These are phyloP conservation scores for Aphis craccivora DNA, from an alignment of 1,140 invertebrate genomes.

Conservation along the genomic window DNA sequence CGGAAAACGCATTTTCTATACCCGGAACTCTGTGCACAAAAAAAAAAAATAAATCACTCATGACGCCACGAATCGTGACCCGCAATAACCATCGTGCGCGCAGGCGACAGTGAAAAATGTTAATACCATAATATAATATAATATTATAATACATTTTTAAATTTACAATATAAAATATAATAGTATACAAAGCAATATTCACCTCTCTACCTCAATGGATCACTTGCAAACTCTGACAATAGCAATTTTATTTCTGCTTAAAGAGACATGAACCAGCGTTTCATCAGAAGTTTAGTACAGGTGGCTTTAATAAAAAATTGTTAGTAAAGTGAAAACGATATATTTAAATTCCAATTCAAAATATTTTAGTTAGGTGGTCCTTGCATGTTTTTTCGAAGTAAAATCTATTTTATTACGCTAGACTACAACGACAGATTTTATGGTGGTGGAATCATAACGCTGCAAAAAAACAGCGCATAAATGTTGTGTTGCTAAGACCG, in stretches of 20 bases:
- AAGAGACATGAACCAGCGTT: not conserved
- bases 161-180: slow-evolving; percentile 10
- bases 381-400: too few species aligned
- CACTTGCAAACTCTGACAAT: not conserved
- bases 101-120: not conserved
- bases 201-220: not conserved
- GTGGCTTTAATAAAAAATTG: not conserved
- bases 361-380: too few species aligned
- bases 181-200: not conserved
- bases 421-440: too few species aligned
- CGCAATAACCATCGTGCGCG: not conserved
- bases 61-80: not conserved
- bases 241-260: not conserved
- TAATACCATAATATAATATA: not conserved
- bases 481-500: too few species aligned
- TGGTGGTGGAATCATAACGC: too few species aligned
- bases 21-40: not conserved
- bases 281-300: not conserved
- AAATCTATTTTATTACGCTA: too few species aligned
- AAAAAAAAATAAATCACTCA: not conserved
- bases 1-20: not conserved
- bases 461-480: too few species aligned
- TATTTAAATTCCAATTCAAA: not conserved
- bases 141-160: not conserved
- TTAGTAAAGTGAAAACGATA: not conserved